A percentile compares a stretch with the other conserved stretches of the same genome.
These are phyloP conservation scores for Eueides isabella DNA, from an alignment of 1,140 invertebrate species.

Conservation along the genomic window DNA sequence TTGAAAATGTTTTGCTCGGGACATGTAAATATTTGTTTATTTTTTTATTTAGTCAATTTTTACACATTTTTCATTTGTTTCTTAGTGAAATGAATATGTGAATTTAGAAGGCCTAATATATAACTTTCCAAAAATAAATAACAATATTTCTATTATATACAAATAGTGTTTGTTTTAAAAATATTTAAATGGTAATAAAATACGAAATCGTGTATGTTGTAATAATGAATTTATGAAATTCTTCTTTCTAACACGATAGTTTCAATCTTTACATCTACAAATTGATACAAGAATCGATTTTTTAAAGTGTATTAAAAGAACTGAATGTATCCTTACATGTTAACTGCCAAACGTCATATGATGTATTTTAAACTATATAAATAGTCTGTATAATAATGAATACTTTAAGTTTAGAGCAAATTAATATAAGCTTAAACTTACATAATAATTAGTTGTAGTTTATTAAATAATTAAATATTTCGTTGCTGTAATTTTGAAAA, in stretches of 20 bases:
- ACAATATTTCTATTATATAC: too few species aligned
- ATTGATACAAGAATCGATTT: neutral
- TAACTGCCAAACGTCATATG: constrained; percentile 10
- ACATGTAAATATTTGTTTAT: too few species aligned
- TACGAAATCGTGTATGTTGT: too few species aligned
- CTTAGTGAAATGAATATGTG: too few species aligned
- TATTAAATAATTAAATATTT: neutral
- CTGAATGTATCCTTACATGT: neutral
- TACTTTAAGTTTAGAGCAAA: neutral
- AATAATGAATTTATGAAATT: neutral
- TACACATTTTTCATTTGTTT: too few species aligned
- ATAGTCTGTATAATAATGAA: neutral
- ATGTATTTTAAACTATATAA: neutral
- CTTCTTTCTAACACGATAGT: neutral
- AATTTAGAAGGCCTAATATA: too few species aligned
- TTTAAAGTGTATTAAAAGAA: neutral
- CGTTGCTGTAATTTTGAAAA: neutral
- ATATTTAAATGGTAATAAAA: too few species aligned
- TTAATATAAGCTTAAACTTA: neutral
- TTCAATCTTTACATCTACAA: neutral
- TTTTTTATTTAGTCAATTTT: too few species aligned
- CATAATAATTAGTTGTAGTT: neutral
- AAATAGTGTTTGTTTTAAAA: too few species aligned
- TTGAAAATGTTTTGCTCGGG: too few species aligned
- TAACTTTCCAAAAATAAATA: too few species aligned